Conservation (phyloP, 2,797 vertebrate species). For the Sandelia bainsii region DNA sequence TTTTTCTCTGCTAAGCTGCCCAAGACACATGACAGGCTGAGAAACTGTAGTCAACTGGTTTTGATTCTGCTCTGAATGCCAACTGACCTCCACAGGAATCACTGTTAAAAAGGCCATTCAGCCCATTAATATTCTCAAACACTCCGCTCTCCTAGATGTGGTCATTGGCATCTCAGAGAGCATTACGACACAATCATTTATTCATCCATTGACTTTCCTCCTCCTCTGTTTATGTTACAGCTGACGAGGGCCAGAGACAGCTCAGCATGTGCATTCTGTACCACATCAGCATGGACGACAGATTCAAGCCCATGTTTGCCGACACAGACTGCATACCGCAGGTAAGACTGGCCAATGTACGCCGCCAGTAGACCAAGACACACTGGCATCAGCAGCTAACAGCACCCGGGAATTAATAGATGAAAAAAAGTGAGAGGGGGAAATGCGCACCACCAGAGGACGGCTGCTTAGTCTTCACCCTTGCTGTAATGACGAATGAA, state of each 20-base stretch:
- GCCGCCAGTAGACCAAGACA: conserved; percentile 41
- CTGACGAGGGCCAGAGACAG: conserved; percentile 93
- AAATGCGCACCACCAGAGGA: conserved; percentile 39
- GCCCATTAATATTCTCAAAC: conserved; percentile 61
- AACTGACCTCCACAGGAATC: conserved; percentile 31
- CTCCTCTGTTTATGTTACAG: conserved; percentile 81
- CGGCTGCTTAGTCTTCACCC: conserved; percentile 52
- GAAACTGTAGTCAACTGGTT: conserved; percentile 33
- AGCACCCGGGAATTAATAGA: conserved; percentile 48
- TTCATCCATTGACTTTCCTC: conserved; percentile 63
- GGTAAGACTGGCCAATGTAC: conserved; percentile 83
- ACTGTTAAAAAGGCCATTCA: conserved; percentile 61
- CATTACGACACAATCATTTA: conserved; percentile 63
- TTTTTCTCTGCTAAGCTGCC: not conserved
- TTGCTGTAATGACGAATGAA: conserved; percentile 36
- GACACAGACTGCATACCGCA: conserved; percentile 95
- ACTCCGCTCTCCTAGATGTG: conserved; percentile 60
- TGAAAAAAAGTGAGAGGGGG: conserved; percentile 23
- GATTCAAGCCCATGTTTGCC: conserved; percentile 94
- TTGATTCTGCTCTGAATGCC: conserved; percentile 27
- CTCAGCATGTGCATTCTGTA: conserved; percentile 94
- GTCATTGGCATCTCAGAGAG: conserved; percentile 58
- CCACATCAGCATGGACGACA: conserved; percentile 95
- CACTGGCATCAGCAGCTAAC: conserved; percentile 59
- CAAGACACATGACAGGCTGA: conserved; percentile 27